Evolutionary conservation across 2,888 invertebrate genomes (phyloP), one percentile per base, ranked within the genome.

Genomic region (Cosmia pyralina): DNA sequence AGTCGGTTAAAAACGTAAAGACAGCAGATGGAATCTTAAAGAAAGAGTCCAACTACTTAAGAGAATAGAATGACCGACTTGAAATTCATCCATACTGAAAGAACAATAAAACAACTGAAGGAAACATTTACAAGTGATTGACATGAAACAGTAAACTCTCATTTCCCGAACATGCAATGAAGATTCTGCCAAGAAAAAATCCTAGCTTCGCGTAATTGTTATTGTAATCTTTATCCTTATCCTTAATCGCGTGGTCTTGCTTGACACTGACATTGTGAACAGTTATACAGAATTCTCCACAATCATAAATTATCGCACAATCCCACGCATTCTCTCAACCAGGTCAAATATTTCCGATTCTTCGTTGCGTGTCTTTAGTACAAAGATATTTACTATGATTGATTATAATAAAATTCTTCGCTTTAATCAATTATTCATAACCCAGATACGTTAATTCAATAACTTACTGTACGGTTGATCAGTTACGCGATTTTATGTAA

Each of bases 341-440:
- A 59, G 74, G 77, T 77, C 74, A 71, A 75, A 72, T 70, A 79
- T 65, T 64, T 82, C 60, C 10, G 34, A 70, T 75, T 38, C 64
- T 62, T 22, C 59, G 44, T 65, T 70, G 65, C 63, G 65, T 70
- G 67, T 5, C 44, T 63, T 19, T 41, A 72, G 59, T 74, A 77
- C 55, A 59, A 75, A 75, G 57, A 59, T 79, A 72, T 65, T 53
- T 72, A 69, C 60, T 82, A 55, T 75, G 72, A 67, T 48, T 72
- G 52, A 74, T 77, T 77, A 57, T 72, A 50, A 81, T 77, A 57
- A 71, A 50, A 81, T 71, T 66, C 67, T 65, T 60, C 77, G 72
- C 71, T 77, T 48, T 59, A 85, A 85, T 85, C 81, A 84, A 84
- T 85, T 85, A 78, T 75, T 79, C 59, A 69, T 79, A 77, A 75